Evolutionary conservation across 2,888 invertebrate species (phyloP), one percentile per base, ranked within the genome.

Genomic region (Gryllus longicercus): DNA sequence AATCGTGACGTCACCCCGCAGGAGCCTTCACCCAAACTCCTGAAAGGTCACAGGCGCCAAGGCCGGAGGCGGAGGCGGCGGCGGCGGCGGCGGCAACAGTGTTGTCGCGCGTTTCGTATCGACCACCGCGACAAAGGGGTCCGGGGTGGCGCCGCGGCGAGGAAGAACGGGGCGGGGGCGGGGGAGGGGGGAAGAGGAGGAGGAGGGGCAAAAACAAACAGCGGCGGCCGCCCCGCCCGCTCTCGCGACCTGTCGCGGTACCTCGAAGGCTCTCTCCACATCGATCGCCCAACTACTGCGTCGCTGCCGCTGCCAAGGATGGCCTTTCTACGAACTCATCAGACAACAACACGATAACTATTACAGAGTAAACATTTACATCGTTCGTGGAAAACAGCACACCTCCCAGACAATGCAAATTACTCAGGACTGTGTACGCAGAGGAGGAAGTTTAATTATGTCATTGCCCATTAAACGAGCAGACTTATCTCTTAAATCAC

Each of bases 1-100:
- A 63, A 63, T 63, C 63, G 63, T 63, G 63, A 63, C 63, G 63
- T 63, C 63, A 63, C 16, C 3, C 63, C 8, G 16, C 63, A 18
- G 63, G n/a, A 63, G n/a, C 63, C 63, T 63, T 63, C 63, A n/a
- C 63, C 63, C 63, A 63, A 63, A 63, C 63, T 63, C 63, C 63
- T 63, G 63, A 63, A 63, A 63, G 63, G 63, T 63, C 63, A 63
- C 63, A 63, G 63, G 63, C 63, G 63, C 63, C 63, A 63, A 63
- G 63, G 63, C 63, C 63, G 63, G n/a, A 14, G n/a, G 16, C 63
- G 63, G 63, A 3, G 63, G 63, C 63, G 63, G 63, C 18, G 51
- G 12, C 18, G 51, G 12, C 51, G 51, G 14, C 63, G 63, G 63
- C n/a, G n/a, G n/a, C n/a, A n/a, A 18, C n/a, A n/a, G 14, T n/a